Conservation (phyloP, 2,888 invertebrate species). For the Tineola bisselliella region DNA sequence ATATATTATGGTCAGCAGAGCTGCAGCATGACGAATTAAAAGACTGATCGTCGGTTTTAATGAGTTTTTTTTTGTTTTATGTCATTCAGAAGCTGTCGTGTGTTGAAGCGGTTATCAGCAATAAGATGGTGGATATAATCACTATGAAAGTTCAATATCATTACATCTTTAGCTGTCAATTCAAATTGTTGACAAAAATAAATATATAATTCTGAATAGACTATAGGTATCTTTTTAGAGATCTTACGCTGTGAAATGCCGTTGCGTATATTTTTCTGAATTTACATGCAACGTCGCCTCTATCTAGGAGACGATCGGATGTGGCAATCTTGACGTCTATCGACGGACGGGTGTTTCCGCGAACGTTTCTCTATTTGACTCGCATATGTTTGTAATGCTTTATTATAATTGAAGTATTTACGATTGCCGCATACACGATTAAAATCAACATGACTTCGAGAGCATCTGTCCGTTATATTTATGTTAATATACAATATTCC, state of each 20-base stretch:
- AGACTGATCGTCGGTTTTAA: too few relatives aligned
- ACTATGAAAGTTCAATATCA: too few relatives aligned
- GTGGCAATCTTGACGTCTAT: conserved; percentile 11
- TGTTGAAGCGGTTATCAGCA: too few relatives aligned
- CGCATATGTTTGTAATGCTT: conserved; percentile 16
- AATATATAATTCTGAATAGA: background rate
- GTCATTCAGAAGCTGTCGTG: too few relatives aligned
- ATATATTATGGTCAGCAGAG: too few relatives aligned
- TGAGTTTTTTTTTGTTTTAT: too few relatives aligned
- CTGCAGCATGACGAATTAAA: too few relatives aligned
- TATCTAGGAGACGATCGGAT: conserved; percentile 17
- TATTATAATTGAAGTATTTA: conserved; percentile 11
- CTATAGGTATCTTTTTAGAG: conserved; percentile 16
- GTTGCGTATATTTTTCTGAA: conserved; percentile 32
- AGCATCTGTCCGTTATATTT: too few relatives aligned
- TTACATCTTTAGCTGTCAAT: too few relatives aligned
- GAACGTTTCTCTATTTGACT: conserved; percentile 15
- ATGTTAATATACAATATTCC: too few relatives aligned
- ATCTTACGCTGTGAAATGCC: conserved; percentile 25
- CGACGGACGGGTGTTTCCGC: conserved; percentile 14
- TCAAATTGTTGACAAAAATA: background rate
- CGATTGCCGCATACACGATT: background rate
- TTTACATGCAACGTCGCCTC: conserved; percentile 28
- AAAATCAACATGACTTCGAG: too few relatives aligned
- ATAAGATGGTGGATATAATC: too few relatives aligned